Evolutionary conservation across 2,113 vertebrate species (phyloP).

Genomic region (Rostratula benghalensis): DNA sequence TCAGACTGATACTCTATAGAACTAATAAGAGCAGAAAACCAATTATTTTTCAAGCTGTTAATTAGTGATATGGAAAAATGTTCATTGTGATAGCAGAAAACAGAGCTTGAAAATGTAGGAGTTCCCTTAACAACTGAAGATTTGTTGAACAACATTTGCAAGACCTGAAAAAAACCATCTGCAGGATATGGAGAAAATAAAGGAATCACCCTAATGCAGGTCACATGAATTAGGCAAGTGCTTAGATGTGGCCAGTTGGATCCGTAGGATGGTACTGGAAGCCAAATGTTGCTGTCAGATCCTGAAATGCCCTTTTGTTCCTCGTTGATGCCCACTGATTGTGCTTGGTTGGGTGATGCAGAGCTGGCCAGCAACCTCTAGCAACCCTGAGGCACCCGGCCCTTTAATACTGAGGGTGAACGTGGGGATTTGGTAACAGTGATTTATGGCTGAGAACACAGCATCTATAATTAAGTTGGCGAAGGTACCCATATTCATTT

Average conservation of each 20-base stretch:
- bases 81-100: not conserved
- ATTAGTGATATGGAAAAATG: not conserved
- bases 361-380: fast-evolving
- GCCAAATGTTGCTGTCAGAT: not conserved
- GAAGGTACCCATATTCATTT: not conserved
- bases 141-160: not conserved
- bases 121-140: not conserved
- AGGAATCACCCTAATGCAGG: not conserved
- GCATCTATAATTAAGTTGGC: fast-evolving
- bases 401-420: not conserved
- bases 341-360: not conserved
- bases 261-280: not conserved
- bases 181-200: not conserved
- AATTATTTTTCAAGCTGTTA: not conserved
- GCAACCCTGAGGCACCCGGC: fast-evolving
- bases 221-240: not conserved
- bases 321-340: not conserved
- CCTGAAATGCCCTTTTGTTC: not conserved
- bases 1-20: not conserved
- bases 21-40: not conserved
- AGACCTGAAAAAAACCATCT: not conserved
- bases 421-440: not conserved
- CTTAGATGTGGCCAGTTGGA: not conserved
- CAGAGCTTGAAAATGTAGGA: not conserved
- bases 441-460: not conserved